Conservation (phyloP, 2,888 invertebrate species). For the Sinhomidia bicolor region DNA sequence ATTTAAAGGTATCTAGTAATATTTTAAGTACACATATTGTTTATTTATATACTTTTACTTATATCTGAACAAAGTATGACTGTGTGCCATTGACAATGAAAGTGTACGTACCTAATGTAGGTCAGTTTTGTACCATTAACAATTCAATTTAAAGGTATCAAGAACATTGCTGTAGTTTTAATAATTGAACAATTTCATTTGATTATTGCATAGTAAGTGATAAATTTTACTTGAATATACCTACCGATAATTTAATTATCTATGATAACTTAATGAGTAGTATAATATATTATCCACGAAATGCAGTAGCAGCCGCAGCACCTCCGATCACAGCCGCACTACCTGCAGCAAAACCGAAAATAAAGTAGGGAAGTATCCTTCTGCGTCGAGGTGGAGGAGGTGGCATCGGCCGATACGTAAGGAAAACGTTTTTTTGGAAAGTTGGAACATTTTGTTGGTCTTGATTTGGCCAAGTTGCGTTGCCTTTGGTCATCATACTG, state of each 20-base stretch:
- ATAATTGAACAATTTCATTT: too few species aligned
- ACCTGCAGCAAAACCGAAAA: constrained; percentile 71
- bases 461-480: neutral
- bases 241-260: too few species aligned
- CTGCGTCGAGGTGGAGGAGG: constrained; percentile 48
- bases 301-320: constrained; percentile 55
- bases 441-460: constrained; percentile 44
- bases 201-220: too few species aligned
- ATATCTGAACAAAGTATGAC: too few species aligned
- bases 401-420: constrained; percentile 23
- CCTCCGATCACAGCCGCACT: constrained; percentile 68
- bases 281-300: constrained; percentile 40
- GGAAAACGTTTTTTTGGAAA: constrained; percentile 33
- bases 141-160: too few species aligned
- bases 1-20: too few species aligned
- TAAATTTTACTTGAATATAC: too few species aligned
- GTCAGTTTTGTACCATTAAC: neutral
- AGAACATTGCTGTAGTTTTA: too few species aligned
- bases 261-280: too few species aligned
- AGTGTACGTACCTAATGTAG: neutral
- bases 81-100: constrained; percentile 45
- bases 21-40: too few species aligned
- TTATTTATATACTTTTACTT: too few species aligned
- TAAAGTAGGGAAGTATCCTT: constrained; percentile 61
- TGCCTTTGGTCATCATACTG: neutral